Percentiles rank a stretch among this genome's conserved stretches.
Conservation (phyloP, 1,140 invertebrate species). For the Drosophila sproati region DNA sequence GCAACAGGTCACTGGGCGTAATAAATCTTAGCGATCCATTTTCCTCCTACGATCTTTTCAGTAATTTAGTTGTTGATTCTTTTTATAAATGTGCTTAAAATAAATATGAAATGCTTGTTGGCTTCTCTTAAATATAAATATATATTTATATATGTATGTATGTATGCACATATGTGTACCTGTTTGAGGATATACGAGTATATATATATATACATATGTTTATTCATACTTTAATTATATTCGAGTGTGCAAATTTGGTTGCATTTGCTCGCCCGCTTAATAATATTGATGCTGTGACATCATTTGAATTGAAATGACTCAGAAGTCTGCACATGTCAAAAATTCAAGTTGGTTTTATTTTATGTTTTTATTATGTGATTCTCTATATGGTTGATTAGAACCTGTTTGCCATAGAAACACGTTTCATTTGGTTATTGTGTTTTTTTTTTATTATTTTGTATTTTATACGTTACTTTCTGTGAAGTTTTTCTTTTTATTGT, state of each 20-base stretch:
- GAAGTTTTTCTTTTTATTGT: slow-evolving; percentile 10
- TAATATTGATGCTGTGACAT: slow-evolving; percentile 29
- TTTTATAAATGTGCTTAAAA: background rate
- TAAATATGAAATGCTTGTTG: background rate
- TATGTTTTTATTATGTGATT: slow-evolving; percentile 21
- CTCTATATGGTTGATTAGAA: slow-evolving; percentile 50
- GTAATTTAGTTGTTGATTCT: too few species aligned
- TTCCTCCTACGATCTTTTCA: too few species aligned
- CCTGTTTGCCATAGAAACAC: slow-evolving; percentile 65
- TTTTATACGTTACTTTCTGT: background rate
- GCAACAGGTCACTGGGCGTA: background rate
- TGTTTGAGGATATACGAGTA: too few species aligned
- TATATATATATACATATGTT: too few species aligned
- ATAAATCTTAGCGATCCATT: too few species aligned
- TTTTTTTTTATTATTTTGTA: background rate
- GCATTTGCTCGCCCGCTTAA: slow-evolving; percentile 1
- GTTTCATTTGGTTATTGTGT: slow-evolving; percentile 50
- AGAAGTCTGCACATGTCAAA: slow-evolving; percentile 30
- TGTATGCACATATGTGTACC: background rate
- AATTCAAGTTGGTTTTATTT: slow-evolving; percentile 8
- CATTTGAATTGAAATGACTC: slow-evolving; percentile 34
- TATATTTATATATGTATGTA: too few species aligned
- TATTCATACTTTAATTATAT: too few species aligned
- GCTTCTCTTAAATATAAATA: too few species aligned
- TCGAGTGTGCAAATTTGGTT: background rate